Evolutionary conservation across 2,888 invertebrate species (phyloP), one percentile per base, ranked within the genome.

Genomic region (Nomada ruficornis): DNA sequence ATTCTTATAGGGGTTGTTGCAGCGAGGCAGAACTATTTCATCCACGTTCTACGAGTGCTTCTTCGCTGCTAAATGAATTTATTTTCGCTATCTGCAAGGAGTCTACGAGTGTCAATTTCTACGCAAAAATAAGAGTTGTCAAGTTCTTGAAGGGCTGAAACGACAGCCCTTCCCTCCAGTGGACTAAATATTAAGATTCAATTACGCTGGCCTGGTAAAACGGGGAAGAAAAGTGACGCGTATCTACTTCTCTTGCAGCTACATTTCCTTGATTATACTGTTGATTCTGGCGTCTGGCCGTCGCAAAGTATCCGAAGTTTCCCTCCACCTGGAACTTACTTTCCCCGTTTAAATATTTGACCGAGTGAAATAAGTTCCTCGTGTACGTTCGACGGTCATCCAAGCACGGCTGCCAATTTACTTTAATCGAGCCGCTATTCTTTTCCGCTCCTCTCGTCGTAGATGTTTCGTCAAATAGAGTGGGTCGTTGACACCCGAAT

Each of bases 341-440:
- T 71, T 73, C 67, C 47, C 69, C 72, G 78, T 81, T 86, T 83
- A 83, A 86, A 86, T 86, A 77, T 86, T 81, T 80, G 68, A 75
- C 75, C 80, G 67, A 74, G 83, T 77, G 47, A 79, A 82, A 77
- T 77, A 78, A 80, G 78, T 83, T 72, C 73, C 65, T 65, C 76
- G 78, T 67, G 55, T 70, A 23, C 70, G 68, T 29, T 10, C 82
- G 68, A 70, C 59, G 83, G 68, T 72, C 73, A 71, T 65, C 64
- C 50, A 29, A 63, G 80, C 36, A 50, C 52, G 15, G 69, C 44
- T 47, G 29, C 26, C 82, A 65, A 74, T 71, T 60, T 71, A 68
- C 65, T 26, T 47, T 47, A 52, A 57, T 20, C 55, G 59, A 36
- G 13, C 59, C 13, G 15, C 15, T 15, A 50, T 50, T n/a, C 52